A percentile compares a stretch with the other conserved stretches of the same genome.
These are phyloP conservation scores for Cyaniris semiargus DNA, from an alignment of 2,888 invertebrate genomes.

Conservation along the genomic window DNA sequence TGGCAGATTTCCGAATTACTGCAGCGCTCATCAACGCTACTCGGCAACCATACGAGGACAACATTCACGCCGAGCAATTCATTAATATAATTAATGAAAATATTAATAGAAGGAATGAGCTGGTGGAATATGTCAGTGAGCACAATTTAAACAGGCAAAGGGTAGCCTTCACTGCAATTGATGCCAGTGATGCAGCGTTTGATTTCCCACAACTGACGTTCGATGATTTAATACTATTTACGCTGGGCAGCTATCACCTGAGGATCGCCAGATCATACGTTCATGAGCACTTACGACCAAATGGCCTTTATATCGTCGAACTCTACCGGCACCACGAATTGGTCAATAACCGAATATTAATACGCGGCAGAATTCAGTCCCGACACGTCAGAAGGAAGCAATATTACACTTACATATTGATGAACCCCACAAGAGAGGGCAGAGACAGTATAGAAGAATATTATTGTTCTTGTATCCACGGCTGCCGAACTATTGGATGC, in stretches of 20 bases:
- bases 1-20: conserved; percentile 36
- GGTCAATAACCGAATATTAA: conserved; percentile 22
- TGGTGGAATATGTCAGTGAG: conserved; percentile 12
- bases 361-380: conserved; percentile 36
- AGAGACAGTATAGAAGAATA: conserved; percentile 33
- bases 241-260: conserved; percentile 31
- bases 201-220: conserved; percentile 20
- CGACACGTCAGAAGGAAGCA: conserved; percentile 30
- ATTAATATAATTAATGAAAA: conserved; percentile 26
- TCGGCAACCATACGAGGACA: conserved; percentile 13
- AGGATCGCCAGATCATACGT: conserved; percentile 37
- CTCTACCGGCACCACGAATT: conserved; percentile 36
- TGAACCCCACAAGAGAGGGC: conserved; percentile 33
- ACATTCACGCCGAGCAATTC: neutral
- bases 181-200: conserved; percentile 19
- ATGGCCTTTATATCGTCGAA: conserved; percentile 36
- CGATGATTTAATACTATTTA: conserved; percentile 22
- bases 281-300: conserved; percentile 35
- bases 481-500: conserved; percentile 18
- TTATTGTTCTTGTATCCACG: conserved; percentile 29
- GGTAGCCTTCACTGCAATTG: conserved; percentile 9
- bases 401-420: conserved; percentile 36
- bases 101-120: conserved; percentile 10
- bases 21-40: conserved; percentile 35
- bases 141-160: conserved; percentile 23